phyloP scores from a whole-genome alignment of 2,888 invertebrate species.

The Leucophenga montana region DNA sequence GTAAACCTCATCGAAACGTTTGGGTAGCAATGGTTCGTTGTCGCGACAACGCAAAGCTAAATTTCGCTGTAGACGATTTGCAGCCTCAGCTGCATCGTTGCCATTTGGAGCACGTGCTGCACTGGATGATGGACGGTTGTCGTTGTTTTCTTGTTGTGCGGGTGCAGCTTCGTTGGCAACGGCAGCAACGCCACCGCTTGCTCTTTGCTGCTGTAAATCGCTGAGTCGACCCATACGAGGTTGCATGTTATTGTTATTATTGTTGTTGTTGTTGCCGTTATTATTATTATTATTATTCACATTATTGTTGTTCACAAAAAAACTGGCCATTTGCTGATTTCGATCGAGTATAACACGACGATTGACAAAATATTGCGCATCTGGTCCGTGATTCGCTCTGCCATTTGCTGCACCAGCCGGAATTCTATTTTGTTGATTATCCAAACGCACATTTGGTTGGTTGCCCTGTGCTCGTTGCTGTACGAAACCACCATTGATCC shows the following conservation, averaged over 20 bases:
- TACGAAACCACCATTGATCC: constrained; percentile 45
- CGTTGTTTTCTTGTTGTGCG: constrained; percentile 49
- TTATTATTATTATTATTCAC: constrained; percentile 62
- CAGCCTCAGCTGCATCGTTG: constrained; percentile 68
- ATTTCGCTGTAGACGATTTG: constrained; percentile 71
- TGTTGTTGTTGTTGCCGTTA: constrained; percentile 53
- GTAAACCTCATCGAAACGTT: constrained; percentile 71
- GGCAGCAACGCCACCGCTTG: constrained; percentile 39
- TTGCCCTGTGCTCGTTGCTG: constrained; percentile 47
- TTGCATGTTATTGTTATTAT: constrained; percentile 60
- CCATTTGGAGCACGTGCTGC: constrained; percentile 40
- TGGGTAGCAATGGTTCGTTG: constrained; percentile 70
- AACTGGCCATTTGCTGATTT: constrained; percentile 61
- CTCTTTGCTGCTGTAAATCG: constrained; percentile 55
- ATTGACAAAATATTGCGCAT: constrained; percentile 66
- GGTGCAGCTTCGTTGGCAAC: constrained; percentile 39
- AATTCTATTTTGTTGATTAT: constrained; percentile 42
- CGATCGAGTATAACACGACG: constrained; percentile 69
- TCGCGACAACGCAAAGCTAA: constrained; percentile 70
- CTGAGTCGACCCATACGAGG: constrained; percentile 64
- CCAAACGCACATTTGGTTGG: constrained; percentile 45
- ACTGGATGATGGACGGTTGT: constrained; percentile 37
- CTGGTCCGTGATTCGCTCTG: constrained; percentile 53
- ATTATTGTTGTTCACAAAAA: constrained; percentile 63
- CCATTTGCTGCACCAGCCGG: constrained; percentile 41